Conservation (phyloP, 2,888 invertebrate genomes). For the Heliconius erato region DNA sequence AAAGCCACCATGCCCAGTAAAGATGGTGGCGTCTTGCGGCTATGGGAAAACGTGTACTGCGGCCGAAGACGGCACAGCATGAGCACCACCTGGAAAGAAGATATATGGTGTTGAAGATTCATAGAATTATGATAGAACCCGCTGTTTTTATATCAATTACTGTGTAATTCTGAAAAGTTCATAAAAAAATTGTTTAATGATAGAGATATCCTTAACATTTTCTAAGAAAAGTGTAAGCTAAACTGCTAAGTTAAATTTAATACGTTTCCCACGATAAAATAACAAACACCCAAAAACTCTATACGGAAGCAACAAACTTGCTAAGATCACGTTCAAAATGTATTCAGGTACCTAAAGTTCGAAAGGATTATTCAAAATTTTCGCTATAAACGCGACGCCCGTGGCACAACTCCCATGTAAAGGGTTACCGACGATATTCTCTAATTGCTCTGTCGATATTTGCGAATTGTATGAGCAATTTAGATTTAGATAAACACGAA, state of each 20-base stretch:
- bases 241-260: background rate
- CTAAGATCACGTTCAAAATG: slow-evolving; percentile 67
- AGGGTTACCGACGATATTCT: slow-evolving; percentile 67
- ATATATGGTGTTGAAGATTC: slow-evolving; percentile 51
- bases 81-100: slow-evolving; percentile 93
- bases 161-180: slow-evolving; percentile 36
- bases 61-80: slow-evolving; percentile 96
- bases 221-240: no score
- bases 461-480: slow-evolving; percentile 71
- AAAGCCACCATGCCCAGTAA: slow-evolving; percentile 97
- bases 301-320: slow-evolving; percentile 61
- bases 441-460: slow-evolving; percentile 77
- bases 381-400: slow-evolving; percentile 77
- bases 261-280: background rate
- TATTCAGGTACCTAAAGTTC: slow-evolving; percentile 68
- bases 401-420: slow-evolving; percentile 66
- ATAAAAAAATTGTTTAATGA: background rate
- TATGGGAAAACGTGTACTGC: slow-evolving; percentile 96
- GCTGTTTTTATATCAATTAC: background rate
- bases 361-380: slow-evolving; percentile 74
- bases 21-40: slow-evolving; percentile 94
- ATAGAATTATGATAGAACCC: background rate
- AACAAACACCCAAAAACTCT: slow-evolving; percentile 60
- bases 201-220: background rate
- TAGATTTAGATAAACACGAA: slow-evolving; percentile 76